A percentile compares a stretch with the other conserved stretches of the same genome.
Conservation (phyloP, 2,888 invertebrate genomes). For the Proisotoma minuta region DNA sequence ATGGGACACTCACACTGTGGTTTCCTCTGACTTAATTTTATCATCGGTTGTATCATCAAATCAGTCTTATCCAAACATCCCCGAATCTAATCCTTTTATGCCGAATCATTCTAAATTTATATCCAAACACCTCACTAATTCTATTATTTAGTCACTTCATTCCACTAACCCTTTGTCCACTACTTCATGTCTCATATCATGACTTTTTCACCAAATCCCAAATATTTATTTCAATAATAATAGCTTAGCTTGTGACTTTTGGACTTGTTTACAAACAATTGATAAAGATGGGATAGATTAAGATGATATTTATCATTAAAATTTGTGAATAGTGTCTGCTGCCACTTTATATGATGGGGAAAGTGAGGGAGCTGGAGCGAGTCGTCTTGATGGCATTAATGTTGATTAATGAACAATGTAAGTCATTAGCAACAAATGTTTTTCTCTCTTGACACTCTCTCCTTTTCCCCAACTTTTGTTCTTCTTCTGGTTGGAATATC, state of each 20-base stretch:
- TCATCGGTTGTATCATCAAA: conserved; percentile 42
- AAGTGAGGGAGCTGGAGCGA: conserved; percentile 23
- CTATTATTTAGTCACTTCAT: conserved; percentile 14
- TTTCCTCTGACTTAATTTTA: conserved; percentile 41
- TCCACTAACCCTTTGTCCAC: neutral
- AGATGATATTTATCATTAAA: conserved; percentile 4
- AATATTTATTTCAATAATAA: neutral
- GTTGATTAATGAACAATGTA: conserved; percentile 47
- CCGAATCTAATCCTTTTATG: conserved; percentile 45
- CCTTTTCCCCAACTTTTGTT: conserved; percentile 24
- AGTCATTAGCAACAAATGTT: conserved; percentile 48
- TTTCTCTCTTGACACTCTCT: conserved; percentile 41
- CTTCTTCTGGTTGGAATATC: conserved; percentile 20
- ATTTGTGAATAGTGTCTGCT: neutral
- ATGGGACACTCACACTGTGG: conserved; percentile 22
- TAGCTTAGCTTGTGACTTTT: too few relatives aligned
- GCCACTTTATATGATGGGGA: neutral
- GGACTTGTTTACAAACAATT: too few relatives aligned
- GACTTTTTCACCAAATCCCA: neutral
- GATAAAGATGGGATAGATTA: too few relatives aligned
- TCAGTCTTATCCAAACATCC: conserved; percentile 45
- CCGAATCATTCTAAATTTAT: conserved; percentile 7
- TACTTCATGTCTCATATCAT: neutral
- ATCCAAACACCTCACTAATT: conserved; percentile 14
- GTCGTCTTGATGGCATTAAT: conserved; percentile 38